Base-by-base conservation (phyloP, 30 jellyfish, hydroid and myxozoan genomes). In the Aurelia aurita region DNA sequence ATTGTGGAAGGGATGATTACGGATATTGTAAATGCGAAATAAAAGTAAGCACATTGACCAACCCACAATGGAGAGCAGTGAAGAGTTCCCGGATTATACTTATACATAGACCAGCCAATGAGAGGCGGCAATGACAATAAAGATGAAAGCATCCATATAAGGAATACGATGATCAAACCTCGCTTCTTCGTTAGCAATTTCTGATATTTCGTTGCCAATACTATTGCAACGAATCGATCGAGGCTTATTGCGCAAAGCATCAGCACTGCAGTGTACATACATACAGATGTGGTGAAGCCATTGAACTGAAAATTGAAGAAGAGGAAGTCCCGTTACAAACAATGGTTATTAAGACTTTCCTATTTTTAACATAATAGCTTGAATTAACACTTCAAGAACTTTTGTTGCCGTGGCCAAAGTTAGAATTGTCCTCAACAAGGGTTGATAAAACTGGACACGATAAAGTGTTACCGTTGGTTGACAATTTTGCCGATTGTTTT, bases 51-150 rank as follows among this genome's bases (percentile, higher is more conserved):
- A 39, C 95, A 86, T 34, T 68, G 82, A 16, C 85, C 84, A 6
- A 66, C 29, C 95, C 95, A 86, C 39, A 70, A 47, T 6, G 95
- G 95, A 10, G 95, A 86, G 44, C 95, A 86, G 60, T 86, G 95
- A 25, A 72, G 54, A 47, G 95, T 86, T 66, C 95, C 95, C 71
- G 88, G 85, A 74, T 86, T 79, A 47, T 86, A 86, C 79, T 86
- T 69, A 68, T 86, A 86, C 23, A 79, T 43, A 0, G 95, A 86
- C 95, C 95, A 86, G 79, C 95, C 95, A 68, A 86, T 53, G 54
- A 86, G 71, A 51, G 95, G 95, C 25, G 95, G 95, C 76, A 62
- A 18, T 26, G 89, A 86, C 61, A 74, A 39, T 26, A 86, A 2
- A 20, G 75, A 64, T 58, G 94, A 49, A 21, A 76, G 22, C 66